These are phyloP conservation scores for Eclectus roratus DNA, from an alignment of 2,113 vertebrate genomes.

Conservation along the genomic window DNA sequence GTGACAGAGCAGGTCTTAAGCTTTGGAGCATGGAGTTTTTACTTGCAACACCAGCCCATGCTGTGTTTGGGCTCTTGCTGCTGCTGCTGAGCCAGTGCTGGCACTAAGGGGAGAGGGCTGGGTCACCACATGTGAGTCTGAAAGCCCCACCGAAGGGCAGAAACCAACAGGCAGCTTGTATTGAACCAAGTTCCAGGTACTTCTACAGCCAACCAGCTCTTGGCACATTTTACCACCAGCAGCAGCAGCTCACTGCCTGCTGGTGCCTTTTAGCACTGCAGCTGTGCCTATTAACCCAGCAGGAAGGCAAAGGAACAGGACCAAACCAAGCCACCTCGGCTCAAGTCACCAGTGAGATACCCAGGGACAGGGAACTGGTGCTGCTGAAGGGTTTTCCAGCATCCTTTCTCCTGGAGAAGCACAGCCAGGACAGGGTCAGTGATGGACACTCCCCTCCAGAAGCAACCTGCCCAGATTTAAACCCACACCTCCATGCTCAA, in stretches of 20 bases:
- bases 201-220: background rate
- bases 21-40: accelerated
- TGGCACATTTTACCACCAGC: background rate
- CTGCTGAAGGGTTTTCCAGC: background rate
- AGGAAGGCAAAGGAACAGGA: accelerated
- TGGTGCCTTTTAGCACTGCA: accelerated
- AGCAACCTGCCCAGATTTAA: background rate
- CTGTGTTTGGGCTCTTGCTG: background rate
- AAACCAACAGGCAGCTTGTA: background rate
- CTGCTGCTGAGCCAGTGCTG: background rate
- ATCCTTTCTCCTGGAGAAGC: accelerated
- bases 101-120: accelerated
- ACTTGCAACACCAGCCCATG: accelerated
- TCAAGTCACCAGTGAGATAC: accelerated
- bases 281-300: background rate
- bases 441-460: background rate
- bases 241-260: background rate
- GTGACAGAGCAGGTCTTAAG: accelerated
- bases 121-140: accelerated
- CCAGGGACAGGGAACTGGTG: background rate
- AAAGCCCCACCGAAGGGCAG: background rate
- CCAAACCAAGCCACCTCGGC: accelerated
- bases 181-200: accelerated
- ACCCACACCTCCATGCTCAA: accelerated
- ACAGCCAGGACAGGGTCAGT: accelerated